phyloP scores from a whole-genome alignment of 2,113 vertebrate species.

The Xiphophorus maculatus region DNA sequence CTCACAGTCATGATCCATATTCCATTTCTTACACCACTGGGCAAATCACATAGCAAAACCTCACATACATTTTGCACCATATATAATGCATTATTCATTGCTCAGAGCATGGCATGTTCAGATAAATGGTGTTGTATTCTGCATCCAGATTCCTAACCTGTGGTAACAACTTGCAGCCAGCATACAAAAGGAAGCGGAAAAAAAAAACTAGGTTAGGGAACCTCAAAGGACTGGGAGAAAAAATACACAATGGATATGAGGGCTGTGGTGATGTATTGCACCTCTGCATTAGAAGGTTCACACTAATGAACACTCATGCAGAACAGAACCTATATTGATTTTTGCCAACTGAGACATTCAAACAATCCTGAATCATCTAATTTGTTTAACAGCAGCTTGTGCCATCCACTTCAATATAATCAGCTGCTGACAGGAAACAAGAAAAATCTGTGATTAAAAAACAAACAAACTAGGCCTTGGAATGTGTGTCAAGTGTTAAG shows the following conservation, averaged over 20 bases:
- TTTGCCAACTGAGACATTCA: conserved; percentile 39
- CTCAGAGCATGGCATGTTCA: conserved; percentile 23
- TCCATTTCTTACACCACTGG: neutral
- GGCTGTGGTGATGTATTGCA: conserved; percentile 37
- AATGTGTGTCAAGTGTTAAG: conserved; percentile 34
- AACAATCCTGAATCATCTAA: conserved; percentile 46
- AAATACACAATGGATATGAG: conserved; percentile 41
- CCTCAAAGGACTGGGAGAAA: conserved; percentile 64
- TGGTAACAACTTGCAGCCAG: conserved; percentile 50
- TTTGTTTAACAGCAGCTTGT: conserved; percentile 46
- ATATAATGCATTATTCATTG: conserved; percentile 2
- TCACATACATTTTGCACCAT: conserved; percentile 8
- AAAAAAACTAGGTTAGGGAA: conserved; percentile 68
- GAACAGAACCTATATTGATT: conserved; percentile 49
- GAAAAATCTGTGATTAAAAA: conserved; percentile 1
- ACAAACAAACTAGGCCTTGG: conserved; percentile 19
- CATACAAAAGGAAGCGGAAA: conserved; percentile 17
- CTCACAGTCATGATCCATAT: neutral
- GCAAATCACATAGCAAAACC: neutral
- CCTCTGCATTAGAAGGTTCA: conserved; percentile 32
- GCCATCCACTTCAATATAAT: conserved; percentile 34
- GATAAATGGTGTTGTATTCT: conserved; percentile 29
- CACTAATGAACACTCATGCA: conserved; percentile 51
- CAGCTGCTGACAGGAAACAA: conserved; percentile 14
- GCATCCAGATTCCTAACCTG: conserved; percentile 60